A percentile compares a stretch with the other conserved stretches of the same genome.
Conservation (phyloP, 2,888 invertebrate species). For the Apoda limacodes region DNA sequence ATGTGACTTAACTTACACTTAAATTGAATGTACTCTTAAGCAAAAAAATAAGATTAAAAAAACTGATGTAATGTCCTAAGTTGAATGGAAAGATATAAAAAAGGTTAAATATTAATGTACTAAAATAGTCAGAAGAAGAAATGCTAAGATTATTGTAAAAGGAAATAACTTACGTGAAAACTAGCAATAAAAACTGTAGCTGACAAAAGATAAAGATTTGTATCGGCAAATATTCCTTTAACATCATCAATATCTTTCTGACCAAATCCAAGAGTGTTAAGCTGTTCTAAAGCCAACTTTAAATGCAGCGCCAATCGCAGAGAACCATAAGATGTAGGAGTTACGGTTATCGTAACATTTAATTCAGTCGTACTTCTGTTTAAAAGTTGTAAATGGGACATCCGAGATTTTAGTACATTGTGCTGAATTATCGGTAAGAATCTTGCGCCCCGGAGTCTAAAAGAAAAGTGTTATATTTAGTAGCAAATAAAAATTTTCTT, state of each 20-base stretch:
- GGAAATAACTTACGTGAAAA: conserved; percentile 82
- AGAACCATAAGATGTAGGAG: conserved; percentile 84
- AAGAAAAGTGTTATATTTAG: no score
- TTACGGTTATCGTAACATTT: conserved; percentile 77
- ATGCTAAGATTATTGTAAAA: conserved; percentile 3
- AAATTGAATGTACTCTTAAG: no score
- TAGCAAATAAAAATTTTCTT: no score
- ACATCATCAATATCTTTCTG: conserved; percentile 97
- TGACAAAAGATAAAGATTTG: conserved; percentile 90
- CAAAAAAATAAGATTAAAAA: conserved; percentile 4
- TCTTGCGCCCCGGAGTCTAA: conserved; percentile 70
- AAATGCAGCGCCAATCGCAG: conserved; percentile 82
- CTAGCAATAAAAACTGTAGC: conserved; percentile 92
- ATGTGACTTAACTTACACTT: no score
- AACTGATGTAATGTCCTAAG: neutral
- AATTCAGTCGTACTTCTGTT: conserved; percentile 69
- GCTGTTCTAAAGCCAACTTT: conserved; percentile 77
- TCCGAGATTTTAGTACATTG: conserved; percentile 84
- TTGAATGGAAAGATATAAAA: no score
- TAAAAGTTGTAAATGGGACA: conserved; percentile 79
- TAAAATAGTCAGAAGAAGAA: no score
- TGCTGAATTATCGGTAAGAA: conserved; percentile 88
- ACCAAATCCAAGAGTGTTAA: conserved; percentile 85
- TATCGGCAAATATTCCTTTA: conserved; percentile 96
- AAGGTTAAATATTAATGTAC: no score